Conservation (phyloP, 2,888 invertebrate genomes). For the Blera fallax region DNA sequence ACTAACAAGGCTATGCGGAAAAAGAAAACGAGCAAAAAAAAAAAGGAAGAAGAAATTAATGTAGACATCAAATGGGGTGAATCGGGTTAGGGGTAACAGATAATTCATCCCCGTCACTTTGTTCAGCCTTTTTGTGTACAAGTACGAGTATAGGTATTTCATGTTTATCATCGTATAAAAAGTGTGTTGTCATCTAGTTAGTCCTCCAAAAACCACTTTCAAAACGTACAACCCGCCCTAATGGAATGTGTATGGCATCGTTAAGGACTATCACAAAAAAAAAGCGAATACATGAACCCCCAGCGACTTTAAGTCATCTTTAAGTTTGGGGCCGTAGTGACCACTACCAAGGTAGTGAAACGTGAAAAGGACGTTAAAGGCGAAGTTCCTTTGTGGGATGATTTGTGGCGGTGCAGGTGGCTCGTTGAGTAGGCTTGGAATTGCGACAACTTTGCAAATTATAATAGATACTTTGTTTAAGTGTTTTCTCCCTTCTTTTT, state of each 20-base stretch:
- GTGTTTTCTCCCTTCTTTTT: constrained; percentile 13
- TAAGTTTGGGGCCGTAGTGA: constrained; percentile 1
- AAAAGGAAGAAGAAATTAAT: constrained; percentile 28
- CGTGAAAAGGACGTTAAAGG: not conserved
- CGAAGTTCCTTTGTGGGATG: constrained; percentile 23
- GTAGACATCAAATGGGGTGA: constrained; percentile 40
- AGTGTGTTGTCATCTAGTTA: constrained; percentile 48
- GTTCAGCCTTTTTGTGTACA: constrained; percentile 41
- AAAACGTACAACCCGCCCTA: constrained; percentile 19
- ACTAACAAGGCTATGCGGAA: constrained; percentile 36
- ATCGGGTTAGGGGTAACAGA: constrained; percentile 44
- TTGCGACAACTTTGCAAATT: constrained; percentile 60
- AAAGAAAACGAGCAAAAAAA: not conserved
- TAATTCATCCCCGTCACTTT: constrained; percentile 65
- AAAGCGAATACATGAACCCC: constrained; percentile 42
- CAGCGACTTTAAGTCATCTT: constrained; percentile 52
- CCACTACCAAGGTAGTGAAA: not conserved
- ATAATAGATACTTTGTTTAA: constrained; percentile 41
- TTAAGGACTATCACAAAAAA: constrained; percentile 14
- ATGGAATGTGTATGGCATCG: constrained; percentile 58
- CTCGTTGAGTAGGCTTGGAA: constrained; percentile 32
- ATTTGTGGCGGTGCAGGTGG: constrained; percentile 55
- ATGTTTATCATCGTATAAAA: constrained; percentile 50
- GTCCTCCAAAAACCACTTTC: constrained; percentile 30
- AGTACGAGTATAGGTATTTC: constrained; percentile 30